Conservation (phyloP, 2,113 vertebrate genomes). For the Manacus vitellinus region DNA sequence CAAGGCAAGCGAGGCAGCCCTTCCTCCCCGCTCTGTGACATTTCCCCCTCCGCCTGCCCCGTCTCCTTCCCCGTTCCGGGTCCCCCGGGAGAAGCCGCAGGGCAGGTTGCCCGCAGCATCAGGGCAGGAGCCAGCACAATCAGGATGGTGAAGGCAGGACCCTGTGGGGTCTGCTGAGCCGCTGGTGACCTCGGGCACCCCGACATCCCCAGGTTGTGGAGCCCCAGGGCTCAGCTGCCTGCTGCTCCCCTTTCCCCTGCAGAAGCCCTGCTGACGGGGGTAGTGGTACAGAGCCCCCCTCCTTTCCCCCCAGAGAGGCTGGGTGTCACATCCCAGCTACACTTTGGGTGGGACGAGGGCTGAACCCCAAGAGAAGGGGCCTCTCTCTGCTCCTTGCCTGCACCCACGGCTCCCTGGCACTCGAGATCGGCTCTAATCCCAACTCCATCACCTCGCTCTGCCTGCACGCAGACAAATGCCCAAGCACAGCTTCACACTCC, state of each 20-base stretch:
- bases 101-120: not conserved
- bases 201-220: rapidly evolving
- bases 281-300: not conserved
- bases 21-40: not conserved
- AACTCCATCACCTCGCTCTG: not conserved
- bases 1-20: not conserved
- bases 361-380: not conserved
- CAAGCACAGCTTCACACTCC: conserved; percentile 48
- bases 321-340: not conserved
- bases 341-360: rapidly evolving
- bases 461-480: conserved; percentile 40
- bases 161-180: not conserved
- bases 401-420: conserved; percentile 11
- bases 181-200: not conserved
- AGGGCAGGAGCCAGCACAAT: not conserved
- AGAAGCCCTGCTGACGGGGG: not conserved
- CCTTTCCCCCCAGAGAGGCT: not conserved
- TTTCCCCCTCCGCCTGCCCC: rapidly evolving
- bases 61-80: not conserved
- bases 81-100: not conserved
- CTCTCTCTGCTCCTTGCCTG: not conserved
- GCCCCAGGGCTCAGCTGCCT: not conserved
- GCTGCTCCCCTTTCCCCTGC: not conserved
- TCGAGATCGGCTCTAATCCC: not conserved
- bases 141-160: not conserved